A percentile compares a stretch with the other conserved stretches of the same genome.
Evolutionary conservation across 2,797 vertebrate species (phyloP).

Genomic region (Perdix hodgsoniae): DNA sequence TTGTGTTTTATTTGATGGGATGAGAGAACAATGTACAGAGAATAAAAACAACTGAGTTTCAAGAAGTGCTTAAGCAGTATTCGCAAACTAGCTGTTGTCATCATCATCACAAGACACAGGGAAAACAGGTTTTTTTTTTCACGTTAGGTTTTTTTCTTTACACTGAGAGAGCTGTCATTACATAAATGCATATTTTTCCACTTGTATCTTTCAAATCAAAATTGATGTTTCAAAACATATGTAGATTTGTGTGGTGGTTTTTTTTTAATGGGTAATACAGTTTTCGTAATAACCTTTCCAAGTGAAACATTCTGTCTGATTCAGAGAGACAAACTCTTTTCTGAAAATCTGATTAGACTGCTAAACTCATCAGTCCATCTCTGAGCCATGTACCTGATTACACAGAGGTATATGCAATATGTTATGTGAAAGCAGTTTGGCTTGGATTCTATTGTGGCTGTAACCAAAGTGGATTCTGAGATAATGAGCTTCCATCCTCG

Average conservation of each 20-base stretch:
- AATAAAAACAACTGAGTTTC: conserved; percentile 56
- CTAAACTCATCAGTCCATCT: conserved; percentile 60
- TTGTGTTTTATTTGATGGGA: conserved; percentile 34
- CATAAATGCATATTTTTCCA: conserved; percentile 38
- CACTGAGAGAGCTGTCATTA: neutral
- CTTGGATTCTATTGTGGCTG: conserved; percentile 51
- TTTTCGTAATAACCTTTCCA: conserved; percentile 62
- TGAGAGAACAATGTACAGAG: conserved; percentile 33
- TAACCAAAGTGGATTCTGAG: conserved; percentile 74
- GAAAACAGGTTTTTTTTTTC: neutral
- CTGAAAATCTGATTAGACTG: conserved; percentile 67
- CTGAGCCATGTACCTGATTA: conserved; percentile 60
- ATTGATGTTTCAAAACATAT: conserved; percentile 47
- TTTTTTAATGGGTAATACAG: conserved; percentile 53
- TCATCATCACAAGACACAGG: neutral
- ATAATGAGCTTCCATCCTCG: conserved; percentile 67
- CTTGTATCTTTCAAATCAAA: conserved; percentile 23
- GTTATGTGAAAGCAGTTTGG: conserved; percentile 55
- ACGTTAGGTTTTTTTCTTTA: neutral
- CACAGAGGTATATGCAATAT: conserved; percentile 25
- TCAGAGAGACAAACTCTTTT: conserved; percentile 39
- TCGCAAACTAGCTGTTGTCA: conserved; percentile 25
- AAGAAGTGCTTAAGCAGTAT: conserved; percentile 55
- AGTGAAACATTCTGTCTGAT: conserved; percentile 56
- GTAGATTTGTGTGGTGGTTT: conserved; percentile 44